Conservation (phyloP, 2,113 vertebrate species). For the Phalacrocorax brasilianus region DNA sequence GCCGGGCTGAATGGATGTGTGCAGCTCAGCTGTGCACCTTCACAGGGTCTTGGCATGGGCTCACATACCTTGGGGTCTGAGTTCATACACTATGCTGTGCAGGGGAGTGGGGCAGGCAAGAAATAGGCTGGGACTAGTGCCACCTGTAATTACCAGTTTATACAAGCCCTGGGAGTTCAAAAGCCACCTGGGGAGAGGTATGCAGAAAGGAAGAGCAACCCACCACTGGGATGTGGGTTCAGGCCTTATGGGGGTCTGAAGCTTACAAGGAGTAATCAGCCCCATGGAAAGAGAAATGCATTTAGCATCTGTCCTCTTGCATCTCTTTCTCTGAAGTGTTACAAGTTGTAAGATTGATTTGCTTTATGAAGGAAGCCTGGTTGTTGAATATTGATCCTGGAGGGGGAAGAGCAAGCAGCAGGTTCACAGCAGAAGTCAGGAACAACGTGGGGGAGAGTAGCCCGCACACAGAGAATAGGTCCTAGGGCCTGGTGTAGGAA, state of each 20-base stretch:
- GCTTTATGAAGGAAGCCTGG: neutral
- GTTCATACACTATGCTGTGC: neutral
- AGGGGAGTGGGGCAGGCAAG: neutral
- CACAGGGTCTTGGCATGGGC: neutral
- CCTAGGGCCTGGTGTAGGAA: neutral
- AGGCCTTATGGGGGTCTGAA: neutral
- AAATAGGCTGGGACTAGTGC: neutral
- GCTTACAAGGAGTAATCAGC: neutral
- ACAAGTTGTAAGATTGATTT: neutral
- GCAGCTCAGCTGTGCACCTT: neutral
- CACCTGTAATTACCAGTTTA: neutral
- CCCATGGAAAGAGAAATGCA: neutral
- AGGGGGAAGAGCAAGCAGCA: neutral
- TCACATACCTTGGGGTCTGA: neutral
- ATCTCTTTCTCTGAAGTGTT: neutral
- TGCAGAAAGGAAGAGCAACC: neutral
- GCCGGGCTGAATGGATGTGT: neutral
- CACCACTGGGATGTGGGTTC: neutral
- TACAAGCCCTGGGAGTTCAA: neutral
- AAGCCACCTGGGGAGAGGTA: neutral
- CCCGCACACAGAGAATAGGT: neutral
- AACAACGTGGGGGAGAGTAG: neutral
- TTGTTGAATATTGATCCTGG: neutral
- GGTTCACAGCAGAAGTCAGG: neutral
- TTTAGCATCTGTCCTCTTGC: accelerated